Base-by-base conservation (phyloP, 2,797 vertebrate species). In the Lagorchestes hirsutus region DNA sequence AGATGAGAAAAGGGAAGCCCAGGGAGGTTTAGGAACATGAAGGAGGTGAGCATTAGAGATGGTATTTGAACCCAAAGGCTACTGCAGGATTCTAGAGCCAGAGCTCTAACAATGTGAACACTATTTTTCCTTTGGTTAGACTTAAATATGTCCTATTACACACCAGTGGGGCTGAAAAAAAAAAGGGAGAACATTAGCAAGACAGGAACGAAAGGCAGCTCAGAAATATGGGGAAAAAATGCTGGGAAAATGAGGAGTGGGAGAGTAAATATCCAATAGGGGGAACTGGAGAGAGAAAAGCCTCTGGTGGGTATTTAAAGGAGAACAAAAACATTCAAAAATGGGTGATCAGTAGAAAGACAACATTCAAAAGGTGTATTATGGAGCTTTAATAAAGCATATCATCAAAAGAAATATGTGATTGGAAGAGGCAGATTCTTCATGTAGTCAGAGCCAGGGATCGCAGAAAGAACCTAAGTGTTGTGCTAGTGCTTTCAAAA, bases 181-280 rank as follows among this genome's bases (percentile, higher is more conserved):
- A 29, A 46, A 46, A 82, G n/a, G n/a, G n/a, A 24, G n/a, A 82
- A 46, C n/a, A 24, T 82, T 82, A 46, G 8, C 67, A 82, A 46
- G 67, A 31, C 18, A 40, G 24, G n/a, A 24, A 1, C 6, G 18
- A 46, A 46, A 40, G 67, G 6, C 16, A 82, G 10, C 34, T 82
- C 8, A 2, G 67, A 82, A 94, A 54, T 4, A 14, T 46, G 46
- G 29, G 31, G 93, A 18, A 92, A 18, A 94, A 93, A 16, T 55
- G 12, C 5, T 93, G 13, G 94, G n/a, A 91, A 96, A 96, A 92
- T 54, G 27, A 87, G 91, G 46, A 55, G 3, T 94, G 57, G 92
- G 50, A 55, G 62, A 92, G 55, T 12, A 95, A 96, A 97, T 40
- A 55, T 56, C 93, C 0, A 4, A 55, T 93, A 97, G 40, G 54